Conservation (phyloP, 1,140 invertebrate species). For the Hyphantria cunea region DNA sequence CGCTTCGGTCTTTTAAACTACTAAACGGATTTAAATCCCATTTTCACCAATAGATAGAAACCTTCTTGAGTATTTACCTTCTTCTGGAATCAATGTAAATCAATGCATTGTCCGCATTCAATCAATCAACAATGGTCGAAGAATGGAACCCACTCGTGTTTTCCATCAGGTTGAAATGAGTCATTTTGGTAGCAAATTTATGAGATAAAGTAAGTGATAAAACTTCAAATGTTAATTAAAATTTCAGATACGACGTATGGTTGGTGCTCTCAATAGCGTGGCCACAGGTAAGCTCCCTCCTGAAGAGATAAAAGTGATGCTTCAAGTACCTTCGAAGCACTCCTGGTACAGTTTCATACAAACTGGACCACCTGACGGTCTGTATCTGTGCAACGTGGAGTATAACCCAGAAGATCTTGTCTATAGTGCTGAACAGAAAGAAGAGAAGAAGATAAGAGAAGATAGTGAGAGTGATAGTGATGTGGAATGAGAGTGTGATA, state of each 20-base stretch:
- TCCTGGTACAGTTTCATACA: constrained; percentile 83
- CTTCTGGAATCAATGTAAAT: too few species aligned
- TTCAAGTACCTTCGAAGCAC: constrained; percentile 87
- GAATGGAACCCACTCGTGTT: too few species aligned
- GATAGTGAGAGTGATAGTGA: constrained; percentile 32
- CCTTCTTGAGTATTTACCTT: too few species aligned
- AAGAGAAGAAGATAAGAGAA: constrained; percentile 17
- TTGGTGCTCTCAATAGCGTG: constrained; percentile 84
- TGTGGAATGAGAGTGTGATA: background rate
- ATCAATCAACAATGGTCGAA: too few species aligned
- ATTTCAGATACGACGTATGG: constrained; percentile 87
- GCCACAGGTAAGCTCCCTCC: constrained; percentile 83
- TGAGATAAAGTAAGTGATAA: too few species aligned
- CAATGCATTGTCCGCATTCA: too few species aligned
- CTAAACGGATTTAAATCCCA: too few species aligned
- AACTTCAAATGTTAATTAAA: too few species aligned
- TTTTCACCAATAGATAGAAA: too few species aligned
- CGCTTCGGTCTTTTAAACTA: too few species aligned
- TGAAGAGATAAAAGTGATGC: constrained; percentile 86
- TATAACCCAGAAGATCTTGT: constrained; percentile 83
- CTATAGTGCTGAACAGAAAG: constrained; percentile 39
- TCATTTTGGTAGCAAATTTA: too few species aligned
- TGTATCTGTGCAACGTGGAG: constrained; percentile 87
- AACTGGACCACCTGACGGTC: constrained; percentile 83
- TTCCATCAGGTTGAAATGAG: too few species aligned